Percentiles rank a stretch among this genome's conserved stretches.
Evolutionary conservation across 35 echinoderm and acorn worm genomes (phyloP).

Genomic region (Apostichopus parvimensis): DNA sequence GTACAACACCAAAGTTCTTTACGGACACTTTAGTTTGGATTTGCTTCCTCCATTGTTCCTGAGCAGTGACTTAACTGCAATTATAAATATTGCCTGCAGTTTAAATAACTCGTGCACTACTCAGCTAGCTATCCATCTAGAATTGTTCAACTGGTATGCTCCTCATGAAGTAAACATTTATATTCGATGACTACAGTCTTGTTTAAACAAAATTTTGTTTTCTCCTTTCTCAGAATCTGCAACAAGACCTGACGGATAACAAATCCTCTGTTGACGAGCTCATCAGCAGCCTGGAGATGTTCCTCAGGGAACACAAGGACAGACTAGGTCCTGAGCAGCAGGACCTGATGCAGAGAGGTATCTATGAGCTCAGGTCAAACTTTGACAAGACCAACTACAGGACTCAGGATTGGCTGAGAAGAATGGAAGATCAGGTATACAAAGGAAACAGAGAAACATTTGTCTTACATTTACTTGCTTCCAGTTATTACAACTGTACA

Average conservation of each 20-base stretch:
- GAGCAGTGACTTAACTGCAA: too few species aligned
- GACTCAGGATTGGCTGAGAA: constrained; percentile 74
- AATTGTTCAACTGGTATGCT: too few species aligned
- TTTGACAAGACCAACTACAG: constrained; percentile 86
- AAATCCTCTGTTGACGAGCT: constrained; percentile 75
- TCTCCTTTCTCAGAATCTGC: constrained; percentile 40
- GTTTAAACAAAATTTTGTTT: neutral
- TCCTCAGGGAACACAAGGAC: constrained; percentile 92
- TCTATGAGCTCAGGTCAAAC: constrained; percentile 88
- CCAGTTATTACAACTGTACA: neutral
- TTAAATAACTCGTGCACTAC: too few species aligned
- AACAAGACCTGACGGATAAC: constrained; percentile 80
- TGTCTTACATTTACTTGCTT: neutral
- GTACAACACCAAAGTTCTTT: too few species aligned
- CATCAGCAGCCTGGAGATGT: constrained; percentile 62
- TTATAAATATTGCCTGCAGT: too few species aligned
- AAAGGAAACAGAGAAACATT: constrained; percentile 4
- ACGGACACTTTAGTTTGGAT: too few species aligned
- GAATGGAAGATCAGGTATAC: constrained; percentile 86
- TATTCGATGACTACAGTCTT: neutral
- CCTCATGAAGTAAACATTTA: too few species aligned
- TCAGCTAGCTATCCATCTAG: too few species aligned
- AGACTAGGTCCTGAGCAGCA: constrained; percentile 85
- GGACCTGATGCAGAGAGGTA: constrained; percentile 75
- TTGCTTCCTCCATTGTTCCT: too few species aligned